phyloP scores from a whole-genome alignment of 2,888 invertebrate species.

The Galerucella calmariensis region DNA sequence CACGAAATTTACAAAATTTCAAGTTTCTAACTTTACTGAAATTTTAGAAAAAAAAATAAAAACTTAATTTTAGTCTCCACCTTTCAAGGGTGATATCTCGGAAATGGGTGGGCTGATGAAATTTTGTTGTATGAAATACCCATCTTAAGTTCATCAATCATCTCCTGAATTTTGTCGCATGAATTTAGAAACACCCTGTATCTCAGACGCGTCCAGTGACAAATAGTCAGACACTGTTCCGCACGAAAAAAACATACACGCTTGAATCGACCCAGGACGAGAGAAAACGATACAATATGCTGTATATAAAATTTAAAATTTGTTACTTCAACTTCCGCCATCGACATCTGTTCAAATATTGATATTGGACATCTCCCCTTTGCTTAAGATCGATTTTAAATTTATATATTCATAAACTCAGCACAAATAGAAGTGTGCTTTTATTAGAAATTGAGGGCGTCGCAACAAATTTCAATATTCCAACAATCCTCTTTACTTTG shows the following conservation, averaged over 20 bases:
- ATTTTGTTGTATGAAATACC: no score
- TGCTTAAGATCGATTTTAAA: constrained; percentile 1
- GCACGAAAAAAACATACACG: neutral
- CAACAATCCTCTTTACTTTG: neutral
- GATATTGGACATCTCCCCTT: constrained; percentile 13
- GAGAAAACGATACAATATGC: neutral
- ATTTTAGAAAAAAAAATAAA: no score
- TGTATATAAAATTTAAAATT: constrained; percentile 18
- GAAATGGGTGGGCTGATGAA: no score
- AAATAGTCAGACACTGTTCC: no score
- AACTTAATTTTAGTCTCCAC: no score
- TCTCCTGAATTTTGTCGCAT: no score
- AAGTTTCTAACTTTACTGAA: no score
- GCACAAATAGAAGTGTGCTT: constrained; percentile 2
- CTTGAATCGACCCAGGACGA: neutral
- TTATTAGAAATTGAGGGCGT: constrained; percentile 7
- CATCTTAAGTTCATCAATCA: no score
- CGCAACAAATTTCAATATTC: neutral
- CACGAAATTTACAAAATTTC: no score
- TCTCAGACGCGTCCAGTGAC: no score
- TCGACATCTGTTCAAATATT: constrained; percentile 24
- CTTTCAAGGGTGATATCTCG: no score
- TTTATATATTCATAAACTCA: constrained; percentile 14
- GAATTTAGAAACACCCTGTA: no score
- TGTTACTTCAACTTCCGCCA: constrained; percentile 10